Conservation (phyloP, 2,888 invertebrate genomes). For the Aproaerema taeniolella region DNA sequence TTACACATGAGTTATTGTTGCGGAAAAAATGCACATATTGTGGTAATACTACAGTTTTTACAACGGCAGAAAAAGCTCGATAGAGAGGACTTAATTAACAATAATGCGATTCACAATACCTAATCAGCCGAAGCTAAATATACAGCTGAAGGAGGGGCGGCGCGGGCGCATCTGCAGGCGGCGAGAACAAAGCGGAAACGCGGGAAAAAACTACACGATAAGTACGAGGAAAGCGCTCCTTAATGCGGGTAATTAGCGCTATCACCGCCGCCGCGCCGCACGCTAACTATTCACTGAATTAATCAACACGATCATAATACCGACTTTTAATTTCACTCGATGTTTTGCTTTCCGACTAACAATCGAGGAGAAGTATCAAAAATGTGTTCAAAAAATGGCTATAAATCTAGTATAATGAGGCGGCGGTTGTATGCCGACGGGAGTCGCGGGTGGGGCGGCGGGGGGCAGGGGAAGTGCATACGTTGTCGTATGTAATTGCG, state of each 20-base stretch:
- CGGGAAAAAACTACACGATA: conserved; percentile 6
- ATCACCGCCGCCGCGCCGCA: conserved; percentile 9
- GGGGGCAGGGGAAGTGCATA: conserved; percentile 5
- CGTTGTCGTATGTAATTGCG: too few species aligned
- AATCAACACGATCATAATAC: conserved; percentile 11
- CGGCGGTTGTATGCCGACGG: conserved; percentile 7
- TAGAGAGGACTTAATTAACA: too few species aligned
- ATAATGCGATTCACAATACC: conserved; percentile 1
- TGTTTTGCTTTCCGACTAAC: conserved; percentile 9
- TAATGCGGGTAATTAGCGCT: conserved; percentile 10
- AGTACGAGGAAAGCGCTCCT: conserved; percentile 17
- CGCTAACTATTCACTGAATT: conserved; percentile 11
- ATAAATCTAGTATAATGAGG: conserved; percentile 13
- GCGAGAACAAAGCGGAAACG: conserved; percentile 12
- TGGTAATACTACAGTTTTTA: too few species aligned
- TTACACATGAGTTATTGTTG: too few species aligned
- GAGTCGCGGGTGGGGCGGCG: not conserved
- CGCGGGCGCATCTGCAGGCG: conserved; percentile 3
- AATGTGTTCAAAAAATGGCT: conserved; percentile 8
- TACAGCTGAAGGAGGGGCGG: not conserved
- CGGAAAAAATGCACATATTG: too few species aligned
- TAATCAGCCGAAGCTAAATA: not conserved
- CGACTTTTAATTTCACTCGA: conserved; percentile 10
- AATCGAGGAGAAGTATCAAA: conserved; percentile 8
- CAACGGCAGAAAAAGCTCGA: too few species aligned